Evolutionary conservation across 1,140 invertebrate genomes (phyloP).

Genomic region (Polypedilum vanderplanki): DNA sequence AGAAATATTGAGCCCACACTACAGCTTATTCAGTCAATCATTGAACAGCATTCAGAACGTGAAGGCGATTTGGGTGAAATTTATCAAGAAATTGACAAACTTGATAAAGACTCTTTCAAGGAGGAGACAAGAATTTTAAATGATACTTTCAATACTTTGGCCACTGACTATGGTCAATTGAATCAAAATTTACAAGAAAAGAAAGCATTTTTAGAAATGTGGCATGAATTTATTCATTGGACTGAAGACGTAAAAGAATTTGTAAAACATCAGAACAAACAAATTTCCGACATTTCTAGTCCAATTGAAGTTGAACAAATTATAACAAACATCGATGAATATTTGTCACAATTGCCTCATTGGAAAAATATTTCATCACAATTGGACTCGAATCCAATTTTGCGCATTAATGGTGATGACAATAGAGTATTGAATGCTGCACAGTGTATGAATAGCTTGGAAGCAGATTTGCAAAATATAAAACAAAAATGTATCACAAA

Average conservation of each 20-base stretch:
- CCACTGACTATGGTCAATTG: constrained; percentile 67
- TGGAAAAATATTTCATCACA: constrained; percentile 62
- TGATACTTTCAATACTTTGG: constrained; percentile 64
- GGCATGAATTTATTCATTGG: constrained; percentile 75
- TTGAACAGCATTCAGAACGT: constrained; percentile 76
- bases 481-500: constrained; percentile 58
- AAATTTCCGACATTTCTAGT: constrained; percentile 64
- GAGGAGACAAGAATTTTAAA: constrained; percentile 65
- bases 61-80: constrained; percentile 64
- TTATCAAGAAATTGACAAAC: constrained; percentile 72
- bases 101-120: constrained; percentile 58
- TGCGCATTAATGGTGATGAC: constrained; percentile 57
- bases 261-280: constrained; percentile 69
- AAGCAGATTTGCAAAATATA: constrained; percentile 57
- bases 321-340: constrained; percentile 57
- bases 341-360: constrained; percentile 56
- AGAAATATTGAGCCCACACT: constrained; percentile 70
- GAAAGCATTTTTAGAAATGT: constrained; percentile 69
- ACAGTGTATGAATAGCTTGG: constrained; percentile 60
- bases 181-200: constrained; percentile 68
- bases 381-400: constrained; percentile 59
- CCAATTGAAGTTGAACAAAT: constrained; percentile 58
- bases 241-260: constrained; percentile 73
- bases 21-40: constrained; percentile 67
- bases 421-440: constrained; percentile 46